Conservation (phyloP, 2,797 vertebrate genomes). For the Craterocephalus amniculus region DNA sequence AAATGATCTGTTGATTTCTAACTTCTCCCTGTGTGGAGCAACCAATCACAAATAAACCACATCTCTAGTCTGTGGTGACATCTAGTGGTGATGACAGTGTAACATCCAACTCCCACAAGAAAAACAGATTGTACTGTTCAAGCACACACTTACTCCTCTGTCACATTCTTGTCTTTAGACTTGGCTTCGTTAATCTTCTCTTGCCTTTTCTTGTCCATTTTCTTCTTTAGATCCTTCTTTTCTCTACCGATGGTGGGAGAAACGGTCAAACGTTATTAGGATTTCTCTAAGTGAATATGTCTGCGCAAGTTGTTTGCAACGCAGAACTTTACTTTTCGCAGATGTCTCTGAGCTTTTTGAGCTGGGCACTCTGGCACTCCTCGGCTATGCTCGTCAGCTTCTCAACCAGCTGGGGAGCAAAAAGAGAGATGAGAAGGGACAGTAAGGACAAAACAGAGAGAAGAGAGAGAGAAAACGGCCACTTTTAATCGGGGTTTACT, state of each 20-base stretch:
- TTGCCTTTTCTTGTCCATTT: conserved; percentile 98
- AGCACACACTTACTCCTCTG: conserved; percentile 90
- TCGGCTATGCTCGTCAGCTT: conserved; percentile 93
- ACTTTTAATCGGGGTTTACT: not conserved
- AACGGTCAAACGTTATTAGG: rapidly evolving
- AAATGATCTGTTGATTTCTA: conserved; percentile 96
- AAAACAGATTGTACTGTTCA: not conserved
- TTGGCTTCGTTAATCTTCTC: conserved; percentile 97
- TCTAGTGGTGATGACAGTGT: conserved; percentile 56
- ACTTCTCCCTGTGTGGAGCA: conserved; percentile 88
- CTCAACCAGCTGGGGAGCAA: conserved; percentile 88
- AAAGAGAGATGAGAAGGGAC: not conserved
- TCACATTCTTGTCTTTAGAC: conserved; percentile 94
- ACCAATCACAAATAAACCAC: not conserved
- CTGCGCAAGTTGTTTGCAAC: not conserved
- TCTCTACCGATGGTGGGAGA: conserved; percentile 80
- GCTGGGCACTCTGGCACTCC: conserved; percentile 93
- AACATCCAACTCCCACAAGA: not conserved
- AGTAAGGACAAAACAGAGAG: not conserved
- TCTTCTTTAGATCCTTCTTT: conserved; percentile 98
- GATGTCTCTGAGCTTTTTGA: conserved; percentile 94
- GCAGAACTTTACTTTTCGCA: conserved; percentile 91
- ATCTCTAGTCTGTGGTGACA: conserved; percentile 50
- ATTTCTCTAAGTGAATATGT: not conserved
- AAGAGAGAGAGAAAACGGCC: conserved; percentile 1